phyloP scores from a whole-genome alignment of 2,113 vertebrate species.

The Struthio camelus region DNA sequence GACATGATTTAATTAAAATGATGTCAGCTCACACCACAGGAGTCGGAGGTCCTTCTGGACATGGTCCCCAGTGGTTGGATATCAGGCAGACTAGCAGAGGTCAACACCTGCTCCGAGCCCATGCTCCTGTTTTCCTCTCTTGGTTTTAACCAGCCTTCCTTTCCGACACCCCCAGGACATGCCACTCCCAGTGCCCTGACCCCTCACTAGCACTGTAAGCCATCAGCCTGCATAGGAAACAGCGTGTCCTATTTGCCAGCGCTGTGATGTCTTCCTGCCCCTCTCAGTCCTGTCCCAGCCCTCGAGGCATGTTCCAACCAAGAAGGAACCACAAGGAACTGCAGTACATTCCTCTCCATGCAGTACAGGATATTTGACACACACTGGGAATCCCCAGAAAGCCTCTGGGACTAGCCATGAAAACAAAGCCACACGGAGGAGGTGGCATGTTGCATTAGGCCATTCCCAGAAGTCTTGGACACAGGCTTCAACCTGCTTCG shows the following conservation, averaged over 20 bases:
- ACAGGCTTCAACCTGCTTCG: not conserved
- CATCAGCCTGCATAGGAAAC: not conserved
- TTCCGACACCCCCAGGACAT: not conserved
- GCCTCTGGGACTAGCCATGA: not conserved
- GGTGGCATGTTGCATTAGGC: not conserved
- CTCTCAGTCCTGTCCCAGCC: not conserved
- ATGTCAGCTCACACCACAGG: not conserved
- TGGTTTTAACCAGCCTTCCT: not conserved
- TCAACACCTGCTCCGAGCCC: not conserved
- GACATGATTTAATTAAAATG: conserved; percentile 50
- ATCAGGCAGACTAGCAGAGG: not conserved
- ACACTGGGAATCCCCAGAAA: not conserved
- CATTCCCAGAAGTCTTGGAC: not conserved
- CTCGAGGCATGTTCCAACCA: not conserved
- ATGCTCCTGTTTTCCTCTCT: not conserved
- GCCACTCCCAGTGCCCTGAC: not conserved
- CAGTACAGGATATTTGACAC: not conserved
- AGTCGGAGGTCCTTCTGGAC: conserved; percentile 12
- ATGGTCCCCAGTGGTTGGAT: not conserved
- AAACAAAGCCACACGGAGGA: not conserved
- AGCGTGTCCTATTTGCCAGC: not conserved
- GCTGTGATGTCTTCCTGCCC: not conserved
- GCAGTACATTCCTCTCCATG: rapidly evolving
- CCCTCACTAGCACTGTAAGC: not conserved
- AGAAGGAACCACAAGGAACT: not conserved